Conservation (phyloP, 2,113 vertebrate genomes). For the Heterocephalus glaber region DNA sequence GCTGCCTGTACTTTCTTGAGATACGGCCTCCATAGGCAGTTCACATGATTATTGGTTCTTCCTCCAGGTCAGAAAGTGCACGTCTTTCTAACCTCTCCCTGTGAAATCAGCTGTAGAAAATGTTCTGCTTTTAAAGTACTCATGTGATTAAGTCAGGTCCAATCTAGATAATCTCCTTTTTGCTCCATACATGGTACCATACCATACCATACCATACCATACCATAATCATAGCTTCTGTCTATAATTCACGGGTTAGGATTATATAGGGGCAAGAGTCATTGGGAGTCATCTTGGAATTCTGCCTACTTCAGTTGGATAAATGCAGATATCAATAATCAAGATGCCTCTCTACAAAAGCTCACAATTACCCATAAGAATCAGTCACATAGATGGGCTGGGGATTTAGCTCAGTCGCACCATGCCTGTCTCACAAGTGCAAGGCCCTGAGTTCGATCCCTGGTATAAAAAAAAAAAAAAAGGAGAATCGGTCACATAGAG, state of each 20-base stretch:
- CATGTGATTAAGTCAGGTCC: background rate
- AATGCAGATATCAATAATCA: background rate
- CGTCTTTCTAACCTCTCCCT: background rate
- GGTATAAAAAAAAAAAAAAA: no score
- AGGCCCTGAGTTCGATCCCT: no score
- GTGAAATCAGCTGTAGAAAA: background rate
- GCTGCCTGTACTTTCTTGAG: background rate
- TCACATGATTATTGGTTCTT: background rate
- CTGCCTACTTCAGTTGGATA: background rate
- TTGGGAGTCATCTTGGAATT: background rate
- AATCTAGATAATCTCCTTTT: background rate
- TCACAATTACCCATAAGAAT: background rate
- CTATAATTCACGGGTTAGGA: background rate
- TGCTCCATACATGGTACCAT: background rate
- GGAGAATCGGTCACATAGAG: background rate
- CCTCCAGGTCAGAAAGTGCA: background rate
- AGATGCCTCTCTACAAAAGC: background rate
- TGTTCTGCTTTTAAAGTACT: conserved; percentile 1
- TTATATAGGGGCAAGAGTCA: background rate
- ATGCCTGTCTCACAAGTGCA: no score
- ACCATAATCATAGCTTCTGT: background rate
- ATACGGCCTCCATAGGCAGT: background rate
- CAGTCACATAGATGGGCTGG: background rate
- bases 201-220: background rate
- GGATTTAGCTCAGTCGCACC: no score